Evolutionary conservation across 2,113 vertebrate genomes (phyloP).

Genomic region (Thomomys bottae): DNA sequence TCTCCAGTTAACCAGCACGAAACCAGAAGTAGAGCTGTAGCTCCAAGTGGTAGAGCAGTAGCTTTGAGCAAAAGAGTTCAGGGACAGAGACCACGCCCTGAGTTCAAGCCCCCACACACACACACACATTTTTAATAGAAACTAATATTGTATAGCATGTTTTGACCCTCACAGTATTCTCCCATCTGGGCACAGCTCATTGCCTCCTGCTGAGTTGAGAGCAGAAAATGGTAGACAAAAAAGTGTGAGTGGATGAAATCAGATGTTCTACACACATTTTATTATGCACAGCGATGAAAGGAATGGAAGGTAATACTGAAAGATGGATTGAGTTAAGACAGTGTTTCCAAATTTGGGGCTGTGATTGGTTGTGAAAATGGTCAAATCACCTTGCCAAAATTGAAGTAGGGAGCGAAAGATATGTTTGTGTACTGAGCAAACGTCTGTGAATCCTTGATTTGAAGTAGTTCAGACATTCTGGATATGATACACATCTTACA

Average conservation of each 20-base stretch:
- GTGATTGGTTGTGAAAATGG: background rate
- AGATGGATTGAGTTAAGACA: background rate
- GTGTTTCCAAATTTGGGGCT: background rate
- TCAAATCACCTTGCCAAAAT: background rate
- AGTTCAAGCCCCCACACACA: too few relatives aligned
- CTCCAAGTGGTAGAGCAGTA: too few relatives aligned
- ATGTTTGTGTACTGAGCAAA: background rate
- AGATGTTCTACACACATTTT: background rate
- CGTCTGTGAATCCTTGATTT: background rate
- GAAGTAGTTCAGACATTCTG: background rate
- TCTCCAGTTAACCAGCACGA: too few relatives aligned
- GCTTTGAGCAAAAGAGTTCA: too few relatives aligned
- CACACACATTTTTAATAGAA: background rate
- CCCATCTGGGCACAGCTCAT: background rate
- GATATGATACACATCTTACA: background rate
- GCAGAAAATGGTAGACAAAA: background rate
- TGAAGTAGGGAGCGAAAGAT: background rate
- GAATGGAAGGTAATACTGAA: background rate
- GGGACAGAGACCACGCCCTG: too few relatives aligned
- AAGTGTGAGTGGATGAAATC: background rate
- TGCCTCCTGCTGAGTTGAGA: background rate
- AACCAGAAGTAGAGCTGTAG: too few relatives aligned
- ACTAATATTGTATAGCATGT: background rate
- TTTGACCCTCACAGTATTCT: background rate
- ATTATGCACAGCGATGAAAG: background rate